Base-by-base conservation (phyloP, 2,113 vertebrate species). In the Thomomys bottae region DNA sequence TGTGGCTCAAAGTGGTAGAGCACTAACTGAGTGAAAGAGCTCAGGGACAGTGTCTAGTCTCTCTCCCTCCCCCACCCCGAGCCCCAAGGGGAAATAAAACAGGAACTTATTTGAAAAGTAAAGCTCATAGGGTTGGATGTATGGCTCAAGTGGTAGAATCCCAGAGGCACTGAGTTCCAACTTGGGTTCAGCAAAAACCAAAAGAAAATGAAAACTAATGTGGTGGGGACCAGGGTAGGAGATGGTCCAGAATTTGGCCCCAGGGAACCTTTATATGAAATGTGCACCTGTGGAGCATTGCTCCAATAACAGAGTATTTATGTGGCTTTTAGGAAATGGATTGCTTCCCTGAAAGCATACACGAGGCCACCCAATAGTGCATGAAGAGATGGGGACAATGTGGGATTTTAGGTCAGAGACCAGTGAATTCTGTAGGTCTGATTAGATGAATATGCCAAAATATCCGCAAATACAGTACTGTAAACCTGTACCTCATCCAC, bases 371-470 rank as follows among this genome's bases (percentile, higher is more conserved):
- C 20, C 23, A 30, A 23, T 3, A 28, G 28, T n/a, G n/a, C 12
- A 0, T 28, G 24, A 12, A n/a, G 61, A 36, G n/a, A 54, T 38
- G 76, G 11, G 57, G 59, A 30, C 49, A 49, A 6, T 57, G 9
- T 67, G n/a, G 89, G 79, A 61, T 85, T 54, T 90, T 88, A 57
- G 36, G 66, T 88, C 24, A 34, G 34, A 78, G 57, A 8, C 26
- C 12, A 77, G 67, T 57, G 78, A 77, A 84, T 88, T 76, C 10
- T 36, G 17, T 32, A 18, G 17, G 49, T 54, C 32, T n/a, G 32
- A n/a, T 68, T 34, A 68, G 66, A n/a, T 6, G 32, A 34, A 68
- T 17, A 6, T 70, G 67, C 40, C 2, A 9, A 28, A 36, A 68
- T 80, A 54, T 54, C 30, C 57, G 81, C 42, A 68, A 42, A 59